A percentile compares a stretch with the other conserved stretches of the same genome.
phyloP scores from a whole-genome alignment of 2,113 vertebrate species.

The Zonotrichia leucophrys region DNA sequence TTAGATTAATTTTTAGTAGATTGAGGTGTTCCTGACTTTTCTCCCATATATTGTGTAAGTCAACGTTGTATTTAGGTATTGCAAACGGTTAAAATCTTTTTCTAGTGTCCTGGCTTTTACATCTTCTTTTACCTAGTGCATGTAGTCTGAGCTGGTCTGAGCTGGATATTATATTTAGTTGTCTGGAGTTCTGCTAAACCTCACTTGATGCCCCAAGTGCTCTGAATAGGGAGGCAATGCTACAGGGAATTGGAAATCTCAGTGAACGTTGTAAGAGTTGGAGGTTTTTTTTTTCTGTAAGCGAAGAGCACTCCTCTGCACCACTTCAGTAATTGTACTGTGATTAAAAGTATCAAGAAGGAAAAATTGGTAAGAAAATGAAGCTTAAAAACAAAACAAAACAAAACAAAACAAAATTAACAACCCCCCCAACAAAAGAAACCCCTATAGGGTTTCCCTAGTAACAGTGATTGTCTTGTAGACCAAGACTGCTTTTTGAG shows the following conservation, averaged over 20 bases:
- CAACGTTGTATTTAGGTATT: neutral
- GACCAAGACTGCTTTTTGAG: neutral
- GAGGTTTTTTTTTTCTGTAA: neutral
- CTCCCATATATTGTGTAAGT: neutral
- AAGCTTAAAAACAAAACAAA: neutral
- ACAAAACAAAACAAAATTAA: too few relatives aligned
- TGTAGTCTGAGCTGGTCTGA: neutral
- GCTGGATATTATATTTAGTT: neutral
- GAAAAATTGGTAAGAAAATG: conserved; percentile 23
- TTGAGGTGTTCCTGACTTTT: neutral
- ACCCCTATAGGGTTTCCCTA: neutral
- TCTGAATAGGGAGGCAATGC: neutral
- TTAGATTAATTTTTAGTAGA: neutral
- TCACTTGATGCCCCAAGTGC: neutral
- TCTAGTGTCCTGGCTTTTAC: neutral
- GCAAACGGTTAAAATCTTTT: neutral
- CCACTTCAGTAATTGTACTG: neutral
- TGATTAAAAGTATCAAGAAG: neutral
- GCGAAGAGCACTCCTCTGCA: neutral
- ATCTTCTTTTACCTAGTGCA: neutral
- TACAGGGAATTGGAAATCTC: neutral
- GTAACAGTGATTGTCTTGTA: neutral
- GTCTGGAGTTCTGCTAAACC: neutral
- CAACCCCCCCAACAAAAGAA: neutral
- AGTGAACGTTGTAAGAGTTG: neutral